phyloP scores from a whole-genome alignment of 2,113 vertebrate species.

The Tretioscincus oriximinensis region DNA sequence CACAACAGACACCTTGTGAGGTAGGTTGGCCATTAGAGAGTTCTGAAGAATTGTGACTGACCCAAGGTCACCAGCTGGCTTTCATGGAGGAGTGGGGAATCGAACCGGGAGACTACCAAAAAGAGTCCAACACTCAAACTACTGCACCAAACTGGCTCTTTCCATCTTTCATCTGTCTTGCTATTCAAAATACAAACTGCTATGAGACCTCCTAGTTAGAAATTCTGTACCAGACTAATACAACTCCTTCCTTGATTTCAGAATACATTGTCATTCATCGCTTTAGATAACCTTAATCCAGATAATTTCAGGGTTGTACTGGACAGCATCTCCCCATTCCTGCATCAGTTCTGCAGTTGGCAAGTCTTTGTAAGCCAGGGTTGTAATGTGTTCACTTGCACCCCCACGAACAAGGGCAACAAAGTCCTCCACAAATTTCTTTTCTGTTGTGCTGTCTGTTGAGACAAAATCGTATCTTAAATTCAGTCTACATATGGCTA shows the following conservation, averaged over 20 bases:
- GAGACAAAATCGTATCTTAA: accelerated
- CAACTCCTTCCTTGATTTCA: too few relatives aligned
- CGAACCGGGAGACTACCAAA: too few relatives aligned
- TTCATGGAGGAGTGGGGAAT: too few relatives aligned
- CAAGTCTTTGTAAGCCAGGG: constrained; percentile 76
- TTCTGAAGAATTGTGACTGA: too few relatives aligned
- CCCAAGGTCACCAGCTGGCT: too few relatives aligned
- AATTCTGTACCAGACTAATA: too few relatives aligned
- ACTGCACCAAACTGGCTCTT: too few relatives aligned
- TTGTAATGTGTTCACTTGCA: constrained; percentile 77
- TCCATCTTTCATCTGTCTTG: neutral
- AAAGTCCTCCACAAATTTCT: constrained; percentile 80
- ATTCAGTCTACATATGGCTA: neutral
- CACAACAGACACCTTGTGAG: too few relatives aligned
- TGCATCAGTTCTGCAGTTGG: constrained; percentile 82
- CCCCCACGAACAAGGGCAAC: constrained; percentile 79
- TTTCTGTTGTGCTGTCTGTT: constrained; percentile 52
- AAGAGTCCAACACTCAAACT: too few relatives aligned
- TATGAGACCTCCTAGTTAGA: too few relatives aligned
- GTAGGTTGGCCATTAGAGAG: too few relatives aligned
- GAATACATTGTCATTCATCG: neutral
- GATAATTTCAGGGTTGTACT: constrained; percentile 87
- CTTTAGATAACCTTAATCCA: constrained; percentile 71
- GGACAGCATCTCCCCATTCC: constrained; percentile 86
- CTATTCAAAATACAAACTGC: neutral